A percentile compares a stretch with the other conserved stretches of the same genome.
These are phyloP conservation scores for Microcebus griseorufus DNA, from an alignment of 2,113 vertebrate species.

Conservation along the genomic window DNA sequence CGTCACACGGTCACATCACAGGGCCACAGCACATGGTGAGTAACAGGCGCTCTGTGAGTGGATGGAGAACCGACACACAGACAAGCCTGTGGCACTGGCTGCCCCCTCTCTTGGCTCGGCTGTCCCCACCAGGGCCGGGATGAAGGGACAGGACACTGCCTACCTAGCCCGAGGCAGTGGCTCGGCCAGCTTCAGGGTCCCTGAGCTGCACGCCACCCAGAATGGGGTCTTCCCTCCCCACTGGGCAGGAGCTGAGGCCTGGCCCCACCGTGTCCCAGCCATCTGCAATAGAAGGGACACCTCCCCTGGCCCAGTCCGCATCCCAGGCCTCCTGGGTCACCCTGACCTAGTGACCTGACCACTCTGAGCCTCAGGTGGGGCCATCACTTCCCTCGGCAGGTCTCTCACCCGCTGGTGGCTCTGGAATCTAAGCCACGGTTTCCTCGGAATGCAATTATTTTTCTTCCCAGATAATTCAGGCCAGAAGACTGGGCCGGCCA, in stretches of 20 bases:
- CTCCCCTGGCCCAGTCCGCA: slow-evolving; percentile 63
- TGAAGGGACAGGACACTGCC: neutral
- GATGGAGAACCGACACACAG: neutral
- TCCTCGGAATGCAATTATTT: slow-evolving; percentile 86
- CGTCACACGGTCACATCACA: neutral
- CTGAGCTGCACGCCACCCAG: neutral
- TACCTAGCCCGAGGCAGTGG: neutral
- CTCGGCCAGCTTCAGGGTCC: neutral
- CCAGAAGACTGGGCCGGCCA: slow-evolving; percentile 82
- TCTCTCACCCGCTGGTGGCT: neutral
- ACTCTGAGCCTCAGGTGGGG: slow-evolving; percentile 51
- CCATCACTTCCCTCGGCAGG: slow-evolving; percentile 78
- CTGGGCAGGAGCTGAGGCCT: neutral
- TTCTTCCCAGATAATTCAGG: slow-evolving; percentile 88
- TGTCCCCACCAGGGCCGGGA: neutral
- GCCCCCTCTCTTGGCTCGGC: neutral
- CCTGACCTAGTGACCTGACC: neutral
- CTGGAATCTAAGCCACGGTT: slow-evolving; percentile 81
- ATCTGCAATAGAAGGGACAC: slow-evolving; percentile 59
- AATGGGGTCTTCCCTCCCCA: neutral
- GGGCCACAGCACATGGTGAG: too few relatives aligned
- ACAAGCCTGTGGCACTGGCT: neutral
- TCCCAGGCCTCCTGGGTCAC: neutral
- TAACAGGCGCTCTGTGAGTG: neutral
- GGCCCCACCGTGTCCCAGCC: neutral